A percentile compares a stretch with the other conserved stretches of the same genome.
These are phyloP conservation scores for Chelonus insularis DNA, from an alignment of 1,140 invertebrate genomes.

Conservation along the genomic window DNA sequence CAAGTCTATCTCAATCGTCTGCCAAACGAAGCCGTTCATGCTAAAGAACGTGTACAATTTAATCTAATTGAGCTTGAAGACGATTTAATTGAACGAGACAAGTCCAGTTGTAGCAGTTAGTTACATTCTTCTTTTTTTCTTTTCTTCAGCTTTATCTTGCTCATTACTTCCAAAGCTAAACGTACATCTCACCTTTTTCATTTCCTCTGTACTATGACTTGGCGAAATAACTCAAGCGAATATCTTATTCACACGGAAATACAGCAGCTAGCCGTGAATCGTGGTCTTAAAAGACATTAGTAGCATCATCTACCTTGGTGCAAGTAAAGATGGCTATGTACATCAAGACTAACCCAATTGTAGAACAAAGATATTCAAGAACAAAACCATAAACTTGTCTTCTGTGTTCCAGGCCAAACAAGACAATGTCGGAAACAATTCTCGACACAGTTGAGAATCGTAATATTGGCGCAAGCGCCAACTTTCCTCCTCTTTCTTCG, in stretches of 20 bases:
- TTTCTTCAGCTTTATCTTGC: background rate
- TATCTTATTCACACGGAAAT: background rate
- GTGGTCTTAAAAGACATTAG: no score
- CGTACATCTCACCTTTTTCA: background rate
- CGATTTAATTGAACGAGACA: constrained; percentile 18
- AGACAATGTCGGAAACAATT: constrained; percentile 13
- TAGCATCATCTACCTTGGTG: no score
- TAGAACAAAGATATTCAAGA: background rate
- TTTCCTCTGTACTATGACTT: background rate
- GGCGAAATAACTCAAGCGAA: background rate
- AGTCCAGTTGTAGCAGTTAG: constrained; percentile 2
- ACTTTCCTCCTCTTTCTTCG: constrained; percentile 4
- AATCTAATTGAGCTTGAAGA: constrained; percentile 22
- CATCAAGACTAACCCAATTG: constrained; percentile 6
- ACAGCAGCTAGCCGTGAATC: no score
- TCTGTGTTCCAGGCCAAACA: background rate
- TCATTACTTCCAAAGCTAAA: background rate
- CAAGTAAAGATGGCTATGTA: no score
- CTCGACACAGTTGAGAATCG: background rate
- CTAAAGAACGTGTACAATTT: background rate
- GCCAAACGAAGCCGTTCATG: background rate
- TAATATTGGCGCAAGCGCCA: constrained; percentile 21
- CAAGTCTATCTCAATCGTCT: background rate
- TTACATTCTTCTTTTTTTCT: background rate
- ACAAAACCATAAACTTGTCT: background rate